A percentile compares a stretch with the other conserved stretches of the same genome.
Conservation (phyloP, 2,888 invertebrate species). For the Oxyteleia sp. region DNA sequence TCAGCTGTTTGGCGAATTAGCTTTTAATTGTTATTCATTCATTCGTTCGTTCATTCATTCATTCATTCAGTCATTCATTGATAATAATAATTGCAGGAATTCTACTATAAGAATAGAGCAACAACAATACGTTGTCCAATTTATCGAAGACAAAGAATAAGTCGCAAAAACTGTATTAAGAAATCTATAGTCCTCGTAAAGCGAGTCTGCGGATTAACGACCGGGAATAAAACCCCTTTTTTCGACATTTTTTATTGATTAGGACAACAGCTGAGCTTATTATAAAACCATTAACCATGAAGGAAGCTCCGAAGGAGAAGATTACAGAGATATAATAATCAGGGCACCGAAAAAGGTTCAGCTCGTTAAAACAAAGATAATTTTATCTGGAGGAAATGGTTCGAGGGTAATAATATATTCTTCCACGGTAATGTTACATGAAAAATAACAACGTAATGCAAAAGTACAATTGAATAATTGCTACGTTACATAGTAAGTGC, state of each 20-base stretch:
- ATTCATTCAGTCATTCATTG: too few relatives aligned
- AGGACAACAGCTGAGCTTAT: conserved; percentile 89
- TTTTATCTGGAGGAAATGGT: conserved; percentile 66
- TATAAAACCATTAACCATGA: conserved; percentile 81
- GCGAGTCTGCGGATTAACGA: conserved; percentile 69
- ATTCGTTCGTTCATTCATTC: too few relatives aligned
- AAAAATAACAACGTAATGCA: conserved; percentile 26
- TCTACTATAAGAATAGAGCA: too few relatives aligned
- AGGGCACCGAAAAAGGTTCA: conserved; percentile 64
- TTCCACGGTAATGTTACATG: conserved; percentile 20
- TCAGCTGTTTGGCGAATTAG: too few relatives aligned
- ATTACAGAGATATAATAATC: conserved; percentile 70
- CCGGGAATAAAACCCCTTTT: conserved; percentile 69
- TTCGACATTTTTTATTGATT: conserved; percentile 71
- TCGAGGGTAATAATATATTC: conserved; percentile 55
- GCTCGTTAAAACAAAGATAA: conserved; percentile 72
- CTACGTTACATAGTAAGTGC: conserved; percentile 2
- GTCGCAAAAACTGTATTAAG: conserved; percentile 38
- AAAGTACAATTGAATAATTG: conserved; percentile 45
- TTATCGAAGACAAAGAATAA: conserved; percentile 39
- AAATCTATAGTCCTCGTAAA: conserved; percentile 52
- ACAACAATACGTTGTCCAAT: conserved; percentile 23
- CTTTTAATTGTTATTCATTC: too few relatives aligned
- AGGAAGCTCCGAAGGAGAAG: conserved; percentile 43
- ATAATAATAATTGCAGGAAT: too few relatives aligned